Base-by-base conservation (phyloP, 2,797 vertebrate genomes). In the Delichon dasypus region DNA sequence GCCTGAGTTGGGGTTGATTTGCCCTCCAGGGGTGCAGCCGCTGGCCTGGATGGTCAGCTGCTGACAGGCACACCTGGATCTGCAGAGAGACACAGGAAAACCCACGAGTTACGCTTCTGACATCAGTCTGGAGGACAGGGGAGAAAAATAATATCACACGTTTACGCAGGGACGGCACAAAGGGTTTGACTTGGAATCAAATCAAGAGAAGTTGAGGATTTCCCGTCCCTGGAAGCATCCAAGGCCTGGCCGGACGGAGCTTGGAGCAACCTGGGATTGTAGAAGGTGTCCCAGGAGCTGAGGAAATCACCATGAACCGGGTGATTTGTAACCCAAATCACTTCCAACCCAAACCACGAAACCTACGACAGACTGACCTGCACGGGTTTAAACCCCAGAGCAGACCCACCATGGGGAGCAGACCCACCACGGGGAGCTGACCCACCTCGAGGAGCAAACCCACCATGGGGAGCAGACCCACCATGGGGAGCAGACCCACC, bases 41-140 rank as follows among this genome's bases (percentile, higher is more conserved):
- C 99, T 99, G 1, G 99, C 99, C 90, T 99, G 99, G 58, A 99
- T 98, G 4, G 99, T 99, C 93, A 99, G 97, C 97, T 99, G 99
- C 93, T 99, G 99, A 96, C 99, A 99, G 15, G 98, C 99, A 87
- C 99, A 99, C 91, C 98, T 99, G 13, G 99, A 99, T 80, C 99
- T 99, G 88, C 47, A 27, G 19, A 77, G 80, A 30, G 10, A 86
- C 21, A 57, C 13, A 32, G 51, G 5, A 19, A 67, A 44, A 30
- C 2, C 23, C 50, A 4, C 0, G 1, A 2, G 10, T 79, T 5
- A 73, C 40, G 16, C 7, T 26, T 32, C 7, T 16, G 32, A 4
- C 11, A 3, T 2, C 0, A 0, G 10, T 16, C 23, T 21, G 19
- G 23, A 45, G 12, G 12, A 17, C 27, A 32, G 53, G 25, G 38